Evolutionary conservation across 2,888 invertebrate genomes (phyloP).

Genomic region (Eristalis tenax): DNA sequence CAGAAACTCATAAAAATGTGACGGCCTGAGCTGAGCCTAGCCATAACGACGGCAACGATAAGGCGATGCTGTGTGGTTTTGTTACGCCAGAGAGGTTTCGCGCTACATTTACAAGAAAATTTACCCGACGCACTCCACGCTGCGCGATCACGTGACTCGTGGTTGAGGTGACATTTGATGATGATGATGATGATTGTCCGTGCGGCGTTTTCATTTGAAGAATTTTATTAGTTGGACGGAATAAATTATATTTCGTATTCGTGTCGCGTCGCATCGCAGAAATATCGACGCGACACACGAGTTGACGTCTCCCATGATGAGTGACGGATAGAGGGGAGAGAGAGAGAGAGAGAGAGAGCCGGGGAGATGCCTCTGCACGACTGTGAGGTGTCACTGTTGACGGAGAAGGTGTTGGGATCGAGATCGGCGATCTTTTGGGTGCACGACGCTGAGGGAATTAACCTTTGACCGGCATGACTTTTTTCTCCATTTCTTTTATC

Average conservation of each 20-base stretch:
- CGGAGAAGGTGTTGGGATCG: conserved; percentile 3
- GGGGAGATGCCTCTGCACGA: conserved; percentile 5
- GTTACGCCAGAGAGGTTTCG: conserved; percentile 2
- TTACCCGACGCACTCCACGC: conserved; percentile 22
- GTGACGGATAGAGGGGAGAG: too few relatives aligned
- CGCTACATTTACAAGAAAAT: conserved; percentile 8
- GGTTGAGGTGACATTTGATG: conserved; percentile 69
- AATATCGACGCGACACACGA: conserved; percentile 10
- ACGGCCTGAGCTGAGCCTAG: background rate
- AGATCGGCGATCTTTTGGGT: conserved; percentile 2
- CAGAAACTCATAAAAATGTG: conserved; percentile 36
- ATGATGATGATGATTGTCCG: conserved; percentile 64
- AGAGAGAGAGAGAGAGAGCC: background rate
- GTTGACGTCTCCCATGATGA: background rate
- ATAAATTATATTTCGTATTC: conserved; percentile 58
- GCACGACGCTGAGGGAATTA: conserved; percentile 15
- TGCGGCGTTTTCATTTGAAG: conserved; percentile 63
- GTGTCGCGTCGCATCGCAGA: conserved; percentile 12
- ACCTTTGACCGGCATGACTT: conserved; percentile 11
- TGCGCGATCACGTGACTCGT: conserved; percentile 58
- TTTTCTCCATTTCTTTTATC: background rate
- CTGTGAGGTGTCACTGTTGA: conserved; percentile 28
- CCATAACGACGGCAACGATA: background rate
- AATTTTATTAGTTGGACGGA: conserved; percentile 64
- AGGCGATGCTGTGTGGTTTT: conserved; percentile 36